Percentiles rank a stretch among this genome's conserved stretches.
These are phyloP conservation scores for Coregonus suidteri DNA, from an alignment of 2,797 vertebrate species.

Conservation along the genomic window DNA sequence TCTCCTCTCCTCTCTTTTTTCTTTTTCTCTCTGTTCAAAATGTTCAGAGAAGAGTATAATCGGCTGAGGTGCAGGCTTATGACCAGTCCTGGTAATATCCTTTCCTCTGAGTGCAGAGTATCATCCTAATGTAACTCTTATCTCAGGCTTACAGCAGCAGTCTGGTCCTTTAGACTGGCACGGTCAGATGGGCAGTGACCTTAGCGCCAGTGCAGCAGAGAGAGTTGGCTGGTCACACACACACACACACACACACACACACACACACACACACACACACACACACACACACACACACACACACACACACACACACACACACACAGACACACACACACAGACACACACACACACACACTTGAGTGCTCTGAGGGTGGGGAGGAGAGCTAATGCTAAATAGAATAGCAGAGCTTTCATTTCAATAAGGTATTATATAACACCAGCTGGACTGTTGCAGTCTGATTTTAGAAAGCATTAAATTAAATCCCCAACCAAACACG, in stretches of 20 bases:
- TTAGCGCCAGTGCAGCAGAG: not conserved
- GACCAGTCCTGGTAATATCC: conserved; percentile 33
- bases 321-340: conserved; percentile 37
- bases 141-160: conserved; percentile 36
- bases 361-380: conserved; percentile 32
- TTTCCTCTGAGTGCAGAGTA: conserved; percentile 25
- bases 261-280: conserved; percentile 39
- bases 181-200: not conserved
- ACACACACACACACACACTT: conserved; percentile 4
- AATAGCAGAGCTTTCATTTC: conserved; percentile 58
- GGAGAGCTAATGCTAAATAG: conserved; percentile 55
- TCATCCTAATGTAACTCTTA: conserved; percentile 35
- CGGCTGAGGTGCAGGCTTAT: conserved; percentile 16
- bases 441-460: conserved; percentile 62
- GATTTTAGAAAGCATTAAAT: conserved; percentile 58
- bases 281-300: not conserved
- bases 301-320: conserved; percentile 20
- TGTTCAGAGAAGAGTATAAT: not conserved
- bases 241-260: conserved; percentile 14
- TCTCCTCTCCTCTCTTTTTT: not conserved
- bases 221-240: conserved; percentile 1
- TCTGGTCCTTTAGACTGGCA: not conserved
- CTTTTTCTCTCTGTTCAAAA: not conserved
- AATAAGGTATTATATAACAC: conserved; percentile 67
- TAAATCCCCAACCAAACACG: conserved; percentile 42